Conservation (phyloP, 2,113 vertebrate species). For the Enhydra lutris region DNA sequence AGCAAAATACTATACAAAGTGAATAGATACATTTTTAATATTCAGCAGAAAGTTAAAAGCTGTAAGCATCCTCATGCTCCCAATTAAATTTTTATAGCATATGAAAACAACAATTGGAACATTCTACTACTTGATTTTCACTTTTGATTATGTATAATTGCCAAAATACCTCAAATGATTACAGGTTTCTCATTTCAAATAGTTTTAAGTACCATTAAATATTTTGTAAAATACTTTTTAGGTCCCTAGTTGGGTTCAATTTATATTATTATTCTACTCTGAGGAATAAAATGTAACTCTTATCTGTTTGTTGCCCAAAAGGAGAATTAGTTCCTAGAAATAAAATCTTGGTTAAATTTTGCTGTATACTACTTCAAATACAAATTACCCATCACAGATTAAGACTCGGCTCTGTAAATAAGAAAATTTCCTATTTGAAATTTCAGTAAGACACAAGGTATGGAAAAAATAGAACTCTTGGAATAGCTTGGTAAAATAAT, state of each 20-base stretch:
- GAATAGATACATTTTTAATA: neutral
- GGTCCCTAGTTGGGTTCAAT: neutral
- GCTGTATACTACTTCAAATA: neutral
- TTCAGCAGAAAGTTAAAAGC: neutral
- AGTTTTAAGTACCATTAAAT: neutral
- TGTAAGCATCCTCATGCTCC: neutral
- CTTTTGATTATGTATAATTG: neutral
- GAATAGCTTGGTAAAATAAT: conserved; percentile 30
- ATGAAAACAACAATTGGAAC: neutral
- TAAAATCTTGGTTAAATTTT: conserved; percentile 32
- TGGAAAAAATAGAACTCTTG: neutral
- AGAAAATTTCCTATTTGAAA: neutral
- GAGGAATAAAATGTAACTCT: neutral
- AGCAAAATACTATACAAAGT: neutral
- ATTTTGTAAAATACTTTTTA: conserved; percentile 4
- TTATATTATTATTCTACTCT: conserved; percentile 21
- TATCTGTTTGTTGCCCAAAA: conserved; percentile 1
- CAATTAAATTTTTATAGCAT: neutral
- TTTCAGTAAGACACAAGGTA: neutral
- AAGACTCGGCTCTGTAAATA: neutral
- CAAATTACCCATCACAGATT: neutral
- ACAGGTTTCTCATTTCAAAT: neutral
- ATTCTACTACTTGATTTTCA: neutral
- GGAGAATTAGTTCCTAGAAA: conserved; percentile 1
- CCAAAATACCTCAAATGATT: neutral